These are phyloP conservation scores for Apodemus sylvaticus DNA, from an alignment of 2,113 vertebrate species.

Conservation along the genomic window DNA sequence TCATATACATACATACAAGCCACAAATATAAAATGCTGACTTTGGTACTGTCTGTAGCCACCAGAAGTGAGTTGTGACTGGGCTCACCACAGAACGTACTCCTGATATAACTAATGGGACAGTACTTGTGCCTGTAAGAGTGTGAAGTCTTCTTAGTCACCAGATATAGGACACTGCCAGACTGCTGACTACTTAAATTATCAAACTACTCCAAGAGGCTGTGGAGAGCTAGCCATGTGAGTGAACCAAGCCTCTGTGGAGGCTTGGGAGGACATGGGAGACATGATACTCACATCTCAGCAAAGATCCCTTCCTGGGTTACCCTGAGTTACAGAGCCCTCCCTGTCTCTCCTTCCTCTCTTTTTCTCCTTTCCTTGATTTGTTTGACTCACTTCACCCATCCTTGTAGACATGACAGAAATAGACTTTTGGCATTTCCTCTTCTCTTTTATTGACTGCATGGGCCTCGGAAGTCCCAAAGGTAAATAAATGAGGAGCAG, in stretches of 20 bases:
- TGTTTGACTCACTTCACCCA: slow-evolving; percentile 58
- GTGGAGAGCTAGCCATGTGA: background rate
- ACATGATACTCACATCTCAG: slow-evolving; percentile 46
- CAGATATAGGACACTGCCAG: background rate
- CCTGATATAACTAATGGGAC: background rate
- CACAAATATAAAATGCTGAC: background rate
- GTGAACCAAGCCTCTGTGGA: background rate
- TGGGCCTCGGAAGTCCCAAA: slow-evolving; percentile 41
- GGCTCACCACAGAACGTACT: background rate
- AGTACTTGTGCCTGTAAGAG: background rate
- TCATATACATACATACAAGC: background rate
- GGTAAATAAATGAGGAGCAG: background rate
- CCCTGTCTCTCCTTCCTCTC: background rate
- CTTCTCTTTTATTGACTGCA: slow-evolving; percentile 14
- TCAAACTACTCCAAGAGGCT: background rate
- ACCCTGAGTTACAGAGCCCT: background rate
- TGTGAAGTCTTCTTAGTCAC: background rate
- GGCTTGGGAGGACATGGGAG: slow-evolving; percentile 8
- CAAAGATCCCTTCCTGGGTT: slow-evolving; percentile 51
- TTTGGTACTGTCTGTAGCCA: background rate
- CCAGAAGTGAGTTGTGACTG: background rate
- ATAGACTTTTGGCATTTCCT: slow-evolving; percentile 47
- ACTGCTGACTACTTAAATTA: background rate
- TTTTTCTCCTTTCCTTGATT: slow-evolving; percentile 8
- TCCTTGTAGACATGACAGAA: slow-evolving; percentile 58